These are phyloP conservation scores for Megalopta genalis DNA, from an alignment of 1,140 invertebrate genomes.

Conservation along the genomic window DNA sequence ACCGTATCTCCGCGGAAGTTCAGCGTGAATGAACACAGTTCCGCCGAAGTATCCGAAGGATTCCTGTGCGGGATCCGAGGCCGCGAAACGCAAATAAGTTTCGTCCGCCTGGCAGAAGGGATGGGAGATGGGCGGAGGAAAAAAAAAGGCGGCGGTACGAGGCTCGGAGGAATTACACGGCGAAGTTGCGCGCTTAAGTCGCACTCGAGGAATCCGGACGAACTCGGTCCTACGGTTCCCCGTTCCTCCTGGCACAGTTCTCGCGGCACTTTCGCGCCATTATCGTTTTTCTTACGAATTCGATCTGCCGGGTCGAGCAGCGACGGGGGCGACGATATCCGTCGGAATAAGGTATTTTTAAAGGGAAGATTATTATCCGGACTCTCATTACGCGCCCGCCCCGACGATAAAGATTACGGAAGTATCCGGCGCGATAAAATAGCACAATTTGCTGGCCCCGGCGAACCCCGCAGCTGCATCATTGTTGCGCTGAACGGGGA, in stretches of 20 bases:
- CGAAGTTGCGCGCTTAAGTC: conserved; percentile 5
- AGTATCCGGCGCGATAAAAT: conserved; percentile 54
- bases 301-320: conserved; percentile 13
- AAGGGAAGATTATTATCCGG: conserved; percentile 53
- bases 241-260: neutral
- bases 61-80: no score
- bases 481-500: conserved; percentile 31
- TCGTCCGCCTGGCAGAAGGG: no score
- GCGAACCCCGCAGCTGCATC: conserved; percentile 39
- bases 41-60: no score
- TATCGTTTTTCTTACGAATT: conserved; percentile 20
- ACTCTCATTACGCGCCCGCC: conserved; percentile 38
- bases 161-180: neutral
- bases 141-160: no score
- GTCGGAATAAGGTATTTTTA: conserved; percentile 24
- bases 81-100: neutral
- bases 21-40: no score
- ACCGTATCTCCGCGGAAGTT: no score
- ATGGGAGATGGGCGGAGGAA: no score
- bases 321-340: conserved; percentile 17
- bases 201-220: conserved; percentile 14
- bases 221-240: no score
- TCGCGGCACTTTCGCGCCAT: conserved; percentile 3
- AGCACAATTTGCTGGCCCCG: conserved; percentile 50
- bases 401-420: conserved; percentile 54